These are phyloP conservation scores for Chlamydotis undulata DNA, from an alignment of 2,113 vertebrate genomes.

Conservation along the genomic window DNA sequence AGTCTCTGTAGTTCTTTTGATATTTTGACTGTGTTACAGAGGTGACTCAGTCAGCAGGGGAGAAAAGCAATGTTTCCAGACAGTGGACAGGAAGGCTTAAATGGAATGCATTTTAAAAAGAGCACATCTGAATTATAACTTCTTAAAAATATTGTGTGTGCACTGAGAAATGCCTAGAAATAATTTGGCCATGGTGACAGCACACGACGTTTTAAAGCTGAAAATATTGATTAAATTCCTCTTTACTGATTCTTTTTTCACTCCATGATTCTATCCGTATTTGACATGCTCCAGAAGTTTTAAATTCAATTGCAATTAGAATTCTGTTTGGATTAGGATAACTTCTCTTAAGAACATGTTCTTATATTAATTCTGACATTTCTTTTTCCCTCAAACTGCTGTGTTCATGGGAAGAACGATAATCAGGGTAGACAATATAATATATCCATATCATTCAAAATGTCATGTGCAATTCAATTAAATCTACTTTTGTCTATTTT, in stretches of 20 bases:
- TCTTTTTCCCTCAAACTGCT: background rate
- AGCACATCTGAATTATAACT: background rate
- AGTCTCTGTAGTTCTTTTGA: background rate
- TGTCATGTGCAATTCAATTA: background rate
- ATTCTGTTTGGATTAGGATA: background rate
- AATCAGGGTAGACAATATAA: background rate
- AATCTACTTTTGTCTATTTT: background rate
- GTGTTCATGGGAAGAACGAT: background rate
- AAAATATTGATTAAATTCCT: background rate
- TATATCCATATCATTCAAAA: background rate
- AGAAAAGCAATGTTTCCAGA: background rate
- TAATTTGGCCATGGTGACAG: background rate
- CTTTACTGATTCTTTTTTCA: background rate
- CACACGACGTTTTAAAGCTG: background rate
- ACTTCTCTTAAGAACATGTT: background rate
- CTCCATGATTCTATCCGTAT: background rate
- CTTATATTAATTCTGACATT: background rate
- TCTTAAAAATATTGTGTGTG: background rate
- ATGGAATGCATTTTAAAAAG: background rate
- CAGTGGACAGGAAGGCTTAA: background rate
- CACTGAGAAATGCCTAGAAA: background rate
- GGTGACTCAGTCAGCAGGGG: background rate
- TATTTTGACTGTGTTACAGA: rapidly evolving
- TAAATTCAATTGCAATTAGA: background rate
- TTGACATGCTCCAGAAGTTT: background rate